Evolutionary conservation across 2,113 vertebrate species (phyloP), one percentile per base, ranked within the genome.

Genomic region (Pedetes capensis): DNA sequence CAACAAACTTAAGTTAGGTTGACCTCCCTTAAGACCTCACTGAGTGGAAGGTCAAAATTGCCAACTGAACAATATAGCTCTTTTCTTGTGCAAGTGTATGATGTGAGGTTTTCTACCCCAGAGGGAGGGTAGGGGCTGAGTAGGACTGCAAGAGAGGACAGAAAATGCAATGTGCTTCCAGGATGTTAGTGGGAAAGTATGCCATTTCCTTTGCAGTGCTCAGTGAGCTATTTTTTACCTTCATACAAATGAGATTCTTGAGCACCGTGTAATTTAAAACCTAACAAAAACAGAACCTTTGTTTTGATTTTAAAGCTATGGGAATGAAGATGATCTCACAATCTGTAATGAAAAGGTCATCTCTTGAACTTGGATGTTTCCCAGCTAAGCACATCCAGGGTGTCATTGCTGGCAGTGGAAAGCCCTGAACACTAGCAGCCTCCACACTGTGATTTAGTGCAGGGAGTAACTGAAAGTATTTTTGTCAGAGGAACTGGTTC

Each of bases 381-480:
- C 63, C 78, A 74, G 63, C 75, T 47, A 94, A 95, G 84, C 0
- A 0, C 89, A 97, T 95, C n/a, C 37, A 59, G 66, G 88, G 55
- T 74, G 88, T 96, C 12, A 5, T 32, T 95, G 37, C 55, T 39
- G 68, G 72, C n/a, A 49, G 8, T 44, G 37, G 83, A 89, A 93
- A 94, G 76, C 53, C 57, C 68, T 44, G 88, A 92, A 68, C 55
- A 69, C 42, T 79, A 49, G 75, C 85, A 97, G 76, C 57, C 83
- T 94, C 47, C 79, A 91, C 64, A 42, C 78, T 91, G 82, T 69
- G 89, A 97, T 96, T 97, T 96, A 97, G 94, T 87, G 39, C 94
- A 59, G 95, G 25, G 81, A 95, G 94, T 81, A 89, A 95, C 59
- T 74, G 74, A 22, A 63, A 95, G 66, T 93, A 97, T 94, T 97